Conservation (phyloP, 1,140 invertebrate genomes). For the Helicorthomorpha holstii region DNA sequence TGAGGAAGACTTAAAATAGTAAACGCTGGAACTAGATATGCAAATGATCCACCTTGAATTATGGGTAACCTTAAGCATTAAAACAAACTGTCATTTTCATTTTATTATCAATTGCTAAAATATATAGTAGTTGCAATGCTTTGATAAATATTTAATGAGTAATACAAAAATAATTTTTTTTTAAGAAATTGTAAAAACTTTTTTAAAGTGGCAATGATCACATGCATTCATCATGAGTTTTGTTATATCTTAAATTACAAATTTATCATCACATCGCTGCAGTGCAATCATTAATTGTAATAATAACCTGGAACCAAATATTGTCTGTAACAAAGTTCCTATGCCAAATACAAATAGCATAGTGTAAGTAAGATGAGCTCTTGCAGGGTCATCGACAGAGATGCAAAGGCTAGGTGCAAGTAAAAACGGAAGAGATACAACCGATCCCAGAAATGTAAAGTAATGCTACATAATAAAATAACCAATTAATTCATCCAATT, state of each 20-base stretch:
- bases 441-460: slow-evolving; percentile 70
- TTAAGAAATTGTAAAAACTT: no score
- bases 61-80: slow-evolving; percentile 38
- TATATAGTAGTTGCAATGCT: no score
- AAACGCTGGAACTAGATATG: slow-evolving; percentile 63
- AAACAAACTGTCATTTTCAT: neutral
- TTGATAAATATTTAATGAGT: no score
- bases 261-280: no score
- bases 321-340: slow-evolving; percentile 59
- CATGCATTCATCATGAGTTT: neutral
- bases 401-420: slow-evolving; percentile 65
- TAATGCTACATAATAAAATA: slow-evolving; percentile 43
- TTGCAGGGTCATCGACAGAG: slow-evolving; percentile 53
- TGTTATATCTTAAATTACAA: neutral
- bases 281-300: no score
- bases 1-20: slow-evolving; percentile 57
- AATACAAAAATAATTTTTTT: no score
- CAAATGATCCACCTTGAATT: slow-evolving; percentile 64
- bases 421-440: slow-evolving; percentile 67
- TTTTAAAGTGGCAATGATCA: no score
- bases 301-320: slow-evolving; percentile 54
- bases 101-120: no score
- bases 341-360: slow-evolving; percentile 77
- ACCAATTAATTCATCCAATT: neutral
- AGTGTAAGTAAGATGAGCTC: slow-evolving; percentile 63